Evolutionary conservation across 2,797 vertebrate species (phyloP), one percentile per base, ranked within the genome.

Genomic region (Pantherophis vulpinus): DNA sequence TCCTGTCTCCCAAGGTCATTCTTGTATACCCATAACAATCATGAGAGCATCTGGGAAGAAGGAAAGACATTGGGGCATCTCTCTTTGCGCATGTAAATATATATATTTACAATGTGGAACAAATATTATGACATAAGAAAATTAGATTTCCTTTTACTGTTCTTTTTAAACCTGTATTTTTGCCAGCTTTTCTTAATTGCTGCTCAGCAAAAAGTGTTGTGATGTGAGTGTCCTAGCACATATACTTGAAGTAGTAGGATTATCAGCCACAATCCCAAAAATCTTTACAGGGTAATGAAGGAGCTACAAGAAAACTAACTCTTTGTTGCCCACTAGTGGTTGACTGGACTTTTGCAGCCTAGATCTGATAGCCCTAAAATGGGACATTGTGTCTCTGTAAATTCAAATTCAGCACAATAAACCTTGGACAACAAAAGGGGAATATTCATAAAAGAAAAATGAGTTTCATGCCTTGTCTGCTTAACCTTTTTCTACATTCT

Each of bases 321-420:
- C 6, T 79, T 79, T 79, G 70, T 37, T 42, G 70, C 32, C 70
- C 32, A 42, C 32, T 37, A 37, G 16, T 37, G 32, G 32, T 23
- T 79, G 32, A 20, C 18, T 79, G 70, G 70, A 79, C 7, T 79
- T 79, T 42, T 79, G 32, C 16, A 37, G 32, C 70, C 70, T 37
- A 37, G 32, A 74, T 74, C 2, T 37, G 32, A 37, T 10, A 37
- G 79, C 42, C 32, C 74, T 63, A 79, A 63, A 51, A 56, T 58
- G 20, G 0, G 18, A 93, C 83, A 87, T 59, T 94, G 83, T 95
- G 96, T 97, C 97, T 97, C 94, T 92, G 94, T 94, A 87, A 96
- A 98, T 97, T 94, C 90, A 87, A 94, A 88, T 94, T 97, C 93
- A 96, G 88, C 42, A 56, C 93, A 97, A 96, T 97, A 97, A 98